Evolutionary conservation across 2,797 vertebrate genomes (phyloP).

Genomic region (Xenentodon cancila): DNA sequence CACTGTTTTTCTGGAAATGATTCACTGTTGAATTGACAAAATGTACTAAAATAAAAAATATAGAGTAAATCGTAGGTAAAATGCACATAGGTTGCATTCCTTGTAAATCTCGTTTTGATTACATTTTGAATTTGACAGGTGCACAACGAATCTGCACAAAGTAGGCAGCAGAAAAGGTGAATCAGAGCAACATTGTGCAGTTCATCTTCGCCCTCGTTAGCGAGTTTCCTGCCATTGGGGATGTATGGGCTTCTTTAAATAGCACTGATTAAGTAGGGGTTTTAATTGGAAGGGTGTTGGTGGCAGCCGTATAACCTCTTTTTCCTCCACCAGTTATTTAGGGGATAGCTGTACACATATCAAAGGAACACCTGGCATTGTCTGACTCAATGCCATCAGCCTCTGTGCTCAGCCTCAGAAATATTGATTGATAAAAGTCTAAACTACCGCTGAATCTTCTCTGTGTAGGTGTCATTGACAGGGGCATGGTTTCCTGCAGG

Average conservation of each 20-base stretch:
- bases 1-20: too few relatives aligned
- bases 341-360: constrained; percentile 49
- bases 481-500: constrained; percentile 26
- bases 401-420: constrained; percentile 37
- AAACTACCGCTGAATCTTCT: constrained; percentile 25
- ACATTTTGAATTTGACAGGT: constrained; percentile 44
- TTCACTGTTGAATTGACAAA: background rate
- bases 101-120: constrained; percentile 14
- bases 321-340: constrained; percentile 51
- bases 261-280: constrained; percentile 81
- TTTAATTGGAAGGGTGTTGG: constrained; percentile 76
- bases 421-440: constrained; percentile 20
- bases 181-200: constrained; percentile 60
- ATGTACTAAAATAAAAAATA: background rate
- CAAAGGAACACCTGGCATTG: constrained; percentile 68
- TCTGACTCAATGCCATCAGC: constrained; percentile 48
- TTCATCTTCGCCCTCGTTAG: constrained; percentile 61
- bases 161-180: constrained; percentile 54
- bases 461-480: constrained; percentile 34
- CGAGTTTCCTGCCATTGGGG: constrained; percentile 56
- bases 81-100: background rate
- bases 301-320: constrained; percentile 42
- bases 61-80: background rate
- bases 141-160: constrained; percentile 21
- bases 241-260: constrained; percentile 81